phyloP scores from a whole-genome alignment of 35 echinoderm and acorn worm genomes.

The Lytechinus variegatus region DNA sequence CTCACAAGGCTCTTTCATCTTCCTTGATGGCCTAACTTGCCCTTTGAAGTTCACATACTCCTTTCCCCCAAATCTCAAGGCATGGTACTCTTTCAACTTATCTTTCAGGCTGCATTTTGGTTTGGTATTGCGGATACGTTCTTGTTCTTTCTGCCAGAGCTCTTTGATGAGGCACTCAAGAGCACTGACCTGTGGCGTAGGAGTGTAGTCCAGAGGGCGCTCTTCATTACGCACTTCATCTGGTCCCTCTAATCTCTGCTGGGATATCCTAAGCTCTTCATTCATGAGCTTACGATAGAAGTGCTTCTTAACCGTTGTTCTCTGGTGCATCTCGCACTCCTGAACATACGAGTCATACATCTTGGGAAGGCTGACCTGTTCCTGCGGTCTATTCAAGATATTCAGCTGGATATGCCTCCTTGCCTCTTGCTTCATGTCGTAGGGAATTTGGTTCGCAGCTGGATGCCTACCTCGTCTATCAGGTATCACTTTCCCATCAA shows the following conservation, averaged over 20 bases:
- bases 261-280: conserved; percentile 25
- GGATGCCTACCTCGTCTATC: conserved; percentile 30
- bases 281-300: conserved; percentile 42
- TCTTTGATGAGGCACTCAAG: conserved; percentile 42
- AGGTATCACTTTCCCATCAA: neutral
- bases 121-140: conserved; percentile 1
- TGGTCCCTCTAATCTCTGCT: conserved; percentile 34
- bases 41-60: conserved; percentile 54
- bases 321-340: conserved; percentile 39
- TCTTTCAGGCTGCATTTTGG: neutral
- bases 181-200: conserved; percentile 30
- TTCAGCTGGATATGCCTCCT: neutral
- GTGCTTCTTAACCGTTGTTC: conserved; percentile 35
- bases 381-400: neutral
- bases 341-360: conserved; percentile 29
- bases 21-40: conserved; percentile 15
- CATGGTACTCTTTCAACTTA: conserved; percentile 34
- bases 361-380: conserved; percentile 29
- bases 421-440: neutral
- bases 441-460: conserved; percentile 36
- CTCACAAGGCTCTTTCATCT: conserved; percentile 34
- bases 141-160: conserved; percentile 26
- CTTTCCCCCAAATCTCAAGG: conserved; percentile 39
- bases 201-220: conserved; percentile 6
- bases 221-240: neutral